Conservation (phyloP, 2,797 vertebrate species). For the Artibeus lituratus region DNA sequence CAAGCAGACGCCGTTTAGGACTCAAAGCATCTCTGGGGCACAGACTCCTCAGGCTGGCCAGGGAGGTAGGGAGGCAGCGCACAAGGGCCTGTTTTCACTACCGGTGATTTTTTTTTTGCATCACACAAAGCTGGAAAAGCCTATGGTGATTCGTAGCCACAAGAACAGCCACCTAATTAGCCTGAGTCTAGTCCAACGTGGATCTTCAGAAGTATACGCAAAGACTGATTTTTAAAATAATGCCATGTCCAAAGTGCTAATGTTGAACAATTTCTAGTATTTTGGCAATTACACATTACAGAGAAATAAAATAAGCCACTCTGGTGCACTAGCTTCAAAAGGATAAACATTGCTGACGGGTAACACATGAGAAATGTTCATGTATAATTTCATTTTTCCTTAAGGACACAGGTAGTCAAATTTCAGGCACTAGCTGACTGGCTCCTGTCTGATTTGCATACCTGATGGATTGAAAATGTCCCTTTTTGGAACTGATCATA, state of each 20-base stretch:
- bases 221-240: slow-evolving; percentile 24
- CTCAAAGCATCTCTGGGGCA: not conserved
- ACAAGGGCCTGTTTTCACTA: not conserved
- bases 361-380: slow-evolving; percentile 34
- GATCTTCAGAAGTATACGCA: slow-evolving; percentile 38
- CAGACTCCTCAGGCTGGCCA: not conserved
- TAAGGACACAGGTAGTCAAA: slow-evolving; percentile 59
- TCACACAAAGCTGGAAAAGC: slow-evolving; percentile 38
- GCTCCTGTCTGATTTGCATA: slow-evolving; percentile 32
- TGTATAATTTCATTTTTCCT: slow-evolving; percentile 55
- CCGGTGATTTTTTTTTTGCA: not conserved
- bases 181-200: slow-evolving; percentile 12
- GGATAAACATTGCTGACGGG: not conserved
- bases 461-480: not conserved
- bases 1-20: too few relatives aligned
- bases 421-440: slow-evolving; percentile 27
- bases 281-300: slow-evolving; percentile 33
- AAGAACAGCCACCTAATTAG: slow-evolving; percentile 41
- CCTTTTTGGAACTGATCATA: slow-evolving; percentile 49
- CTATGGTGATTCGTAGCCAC: not conserved
- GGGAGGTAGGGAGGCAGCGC: not conserved
- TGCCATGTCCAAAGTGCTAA: slow-evolving; percentile 23
- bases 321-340: not conserved
- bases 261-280: slow-evolving; percentile 34
- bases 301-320: slow-evolving; percentile 47